A percentile compares a stretch with the other conserved stretches of the same genome.
Evolutionary conservation across 2,888 invertebrate genomes (phyloP).

Genomic region (Plutella xylostella): DNA sequence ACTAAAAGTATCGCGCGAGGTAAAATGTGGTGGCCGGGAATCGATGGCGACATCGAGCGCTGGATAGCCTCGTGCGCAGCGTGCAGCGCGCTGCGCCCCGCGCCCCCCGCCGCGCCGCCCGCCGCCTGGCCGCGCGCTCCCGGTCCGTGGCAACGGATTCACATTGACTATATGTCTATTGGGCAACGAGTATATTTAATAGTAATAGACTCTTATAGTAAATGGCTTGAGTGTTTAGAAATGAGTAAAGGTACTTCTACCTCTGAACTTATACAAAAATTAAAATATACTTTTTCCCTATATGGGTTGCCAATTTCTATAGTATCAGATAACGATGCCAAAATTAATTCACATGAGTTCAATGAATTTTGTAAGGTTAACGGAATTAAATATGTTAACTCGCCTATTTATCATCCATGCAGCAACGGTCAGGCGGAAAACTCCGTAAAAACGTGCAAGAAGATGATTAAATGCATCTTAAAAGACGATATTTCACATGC

Average conservation of each 20-base stretch:
- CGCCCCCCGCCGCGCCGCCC: too few relatives aligned
- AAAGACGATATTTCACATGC: not conserved
- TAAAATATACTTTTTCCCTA: conserved; percentile 7
- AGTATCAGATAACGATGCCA: conserved; percentile 5
- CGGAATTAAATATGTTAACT: conserved; percentile 5
- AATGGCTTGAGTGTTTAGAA: conserved; percentile 12
- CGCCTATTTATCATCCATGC: conserved; percentile 10
- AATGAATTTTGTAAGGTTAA: not conserved
- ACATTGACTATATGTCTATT: too few relatives aligned
- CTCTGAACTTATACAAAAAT: not conserved
- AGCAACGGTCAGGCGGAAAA: conserved; percentile 11
- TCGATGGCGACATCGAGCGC: too few relatives aligned
- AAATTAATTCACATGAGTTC: not conserved
- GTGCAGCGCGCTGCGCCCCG: too few relatives aligned
- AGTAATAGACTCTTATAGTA: conserved; percentile 4
- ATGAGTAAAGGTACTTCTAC: conserved; percentile 1
- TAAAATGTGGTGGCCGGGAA: too few relatives aligned
- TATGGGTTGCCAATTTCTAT: conserved; percentile 7
- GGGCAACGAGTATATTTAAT: too few relatives aligned
- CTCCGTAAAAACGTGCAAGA: too few relatives aligned
- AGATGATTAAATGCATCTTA: too few relatives aligned
- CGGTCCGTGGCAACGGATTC: too few relatives aligned
- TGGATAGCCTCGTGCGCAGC: too few relatives aligned
- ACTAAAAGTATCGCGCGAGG: too few relatives aligned
- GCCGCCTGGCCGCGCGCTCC: too few relatives aligned